Evolutionary conservation across 2,797 vertebrate genomes (phyloP).

Genomic region (Serranus cabrilla): DNA sequence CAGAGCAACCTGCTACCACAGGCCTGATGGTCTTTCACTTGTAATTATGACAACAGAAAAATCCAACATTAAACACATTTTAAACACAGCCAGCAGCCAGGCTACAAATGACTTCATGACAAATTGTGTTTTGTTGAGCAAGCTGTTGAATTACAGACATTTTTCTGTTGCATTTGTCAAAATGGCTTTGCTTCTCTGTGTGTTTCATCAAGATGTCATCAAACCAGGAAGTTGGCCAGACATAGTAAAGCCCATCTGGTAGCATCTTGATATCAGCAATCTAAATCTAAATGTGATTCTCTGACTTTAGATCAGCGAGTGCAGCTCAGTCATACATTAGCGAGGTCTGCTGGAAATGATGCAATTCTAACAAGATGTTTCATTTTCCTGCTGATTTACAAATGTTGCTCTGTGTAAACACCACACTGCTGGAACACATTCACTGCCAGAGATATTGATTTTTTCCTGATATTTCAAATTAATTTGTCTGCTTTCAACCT

Average conservation of each 20-base stretch:
- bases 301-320: not conserved
- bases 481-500: not conserved
- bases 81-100: constrained; percentile 29
- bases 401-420: constrained; percentile 5
- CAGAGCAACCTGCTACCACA: constrained; percentile 46
- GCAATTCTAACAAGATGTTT: constrained; percentile 3
- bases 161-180: constrained; percentile 11
- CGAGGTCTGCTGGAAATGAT: not conserved
- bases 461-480: constrained; percentile 2
- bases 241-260: not conserved
- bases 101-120: constrained; percentile 23
- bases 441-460: constrained; percentile 4
- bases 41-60: constrained; percentile 57
- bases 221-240: not conserved
- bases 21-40: constrained; percentile 39
- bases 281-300: not conserved
- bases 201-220: constrained; percentile 2
- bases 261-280: not conserved
- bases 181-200: not conserved
- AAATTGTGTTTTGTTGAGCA: constrained; percentile 36
- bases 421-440: not conserved
- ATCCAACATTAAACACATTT: constrained; percentile 34
- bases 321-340: not conserved
- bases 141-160: constrained; percentile 33
- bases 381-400: constrained; percentile 14